Conservation (phyloP, 1,140 invertebrate species). For the Drosophila tropicalis region DNA sequence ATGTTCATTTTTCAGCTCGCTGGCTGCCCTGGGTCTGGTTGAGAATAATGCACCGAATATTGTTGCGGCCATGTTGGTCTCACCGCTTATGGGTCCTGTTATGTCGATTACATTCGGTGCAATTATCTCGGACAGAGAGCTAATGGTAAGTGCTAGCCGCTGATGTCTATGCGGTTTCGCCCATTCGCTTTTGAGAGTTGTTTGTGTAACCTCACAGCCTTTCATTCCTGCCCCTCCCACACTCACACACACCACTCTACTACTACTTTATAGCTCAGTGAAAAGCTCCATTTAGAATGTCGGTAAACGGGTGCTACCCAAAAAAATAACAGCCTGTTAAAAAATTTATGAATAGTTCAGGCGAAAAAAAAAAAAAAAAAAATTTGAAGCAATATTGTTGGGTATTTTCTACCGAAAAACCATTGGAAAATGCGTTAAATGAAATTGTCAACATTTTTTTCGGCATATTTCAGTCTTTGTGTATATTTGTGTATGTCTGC, state of each 20-base stretch:
- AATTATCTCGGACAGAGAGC: slow-evolving; percentile 89
- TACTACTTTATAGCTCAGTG: background rate
- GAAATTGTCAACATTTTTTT: slow-evolving; percentile 51
- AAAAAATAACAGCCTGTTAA: slow-evolving; percentile 14
- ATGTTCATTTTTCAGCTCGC: slow-evolving; percentile 80
- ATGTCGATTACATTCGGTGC: slow-evolving; percentile 93
- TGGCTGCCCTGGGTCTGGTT: slow-evolving; percentile 86
- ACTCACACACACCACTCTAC: slow-evolving; percentile 4
- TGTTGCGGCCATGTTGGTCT: slow-evolving; percentile 94
- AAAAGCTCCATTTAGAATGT: slow-evolving; percentile 36
- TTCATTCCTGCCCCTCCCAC: background rate
- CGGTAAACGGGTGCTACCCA: background rate
- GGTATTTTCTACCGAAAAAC: slow-evolving; percentile 15
- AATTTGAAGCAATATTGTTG: slow-evolving; percentile 3
- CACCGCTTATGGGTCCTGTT: slow-evolving; percentile 94
- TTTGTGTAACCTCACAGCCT: background rate
- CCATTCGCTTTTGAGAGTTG: background rate
- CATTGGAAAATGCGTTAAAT: slow-evolving; percentile 46
- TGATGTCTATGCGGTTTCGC: slow-evolving; percentile 37
- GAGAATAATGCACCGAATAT: slow-evolving; percentile 90
- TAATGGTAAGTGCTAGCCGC: slow-evolving; percentile 81
- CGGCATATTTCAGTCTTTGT: background rate
- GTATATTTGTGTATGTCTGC: slow-evolving; percentile 16
- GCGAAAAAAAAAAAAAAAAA: background rate
- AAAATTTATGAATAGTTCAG: slow-evolving; percentile 37